phyloP scores from a whole-genome alignment of 2,888 invertebrate genomes.

The Hirtodrosophila histrioides region DNA sequence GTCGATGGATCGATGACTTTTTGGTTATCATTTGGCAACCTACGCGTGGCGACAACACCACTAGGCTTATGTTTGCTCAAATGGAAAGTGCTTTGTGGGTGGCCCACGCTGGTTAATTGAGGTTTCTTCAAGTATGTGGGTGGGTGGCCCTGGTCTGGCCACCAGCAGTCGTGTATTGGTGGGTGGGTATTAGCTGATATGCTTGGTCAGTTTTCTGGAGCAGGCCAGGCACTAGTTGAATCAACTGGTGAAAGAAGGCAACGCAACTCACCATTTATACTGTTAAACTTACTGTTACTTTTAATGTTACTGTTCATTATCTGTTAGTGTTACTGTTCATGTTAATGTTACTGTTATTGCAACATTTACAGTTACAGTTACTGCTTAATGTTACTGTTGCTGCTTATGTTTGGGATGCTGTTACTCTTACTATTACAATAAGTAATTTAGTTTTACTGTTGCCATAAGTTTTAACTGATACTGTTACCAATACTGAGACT shows the following conservation, averaged over 20 bases:
- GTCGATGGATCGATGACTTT: slow-evolving; percentile 68
- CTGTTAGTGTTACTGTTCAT: no score
- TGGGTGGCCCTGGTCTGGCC: slow-evolving; percentile 23
- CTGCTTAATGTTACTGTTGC: no score
- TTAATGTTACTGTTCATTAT: no score
- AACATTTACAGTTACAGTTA: no score
- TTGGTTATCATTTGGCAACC: slow-evolving; percentile 76
- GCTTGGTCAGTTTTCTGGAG: slow-evolving; percentile 9
- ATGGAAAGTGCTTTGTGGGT: slow-evolving; percentile 65
- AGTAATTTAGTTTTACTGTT: no score
- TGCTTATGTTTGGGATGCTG: no score
- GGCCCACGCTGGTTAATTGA: slow-evolving; percentile 46
- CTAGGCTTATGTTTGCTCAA: slow-evolving; percentile 32
- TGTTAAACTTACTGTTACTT: no score
- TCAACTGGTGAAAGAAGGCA: neutral
- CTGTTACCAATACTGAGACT: no score
- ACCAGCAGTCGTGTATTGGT: slow-evolving; percentile 7
- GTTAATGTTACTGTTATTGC: no score
- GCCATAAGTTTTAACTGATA: no score
- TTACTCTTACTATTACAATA: no score
- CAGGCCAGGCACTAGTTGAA: neutral
- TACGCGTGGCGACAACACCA: slow-evolving; percentile 72
- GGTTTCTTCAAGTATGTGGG: slow-evolving; percentile 29
- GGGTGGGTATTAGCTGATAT: slow-evolving; percentile 13
- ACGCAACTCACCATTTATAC: no score